Percentiles rank a stretch among this genome's conserved stretches.
phyloP scores from a whole-genome alignment of 2,888 invertebrate species.

The Druceiella hillmani region DNA sequence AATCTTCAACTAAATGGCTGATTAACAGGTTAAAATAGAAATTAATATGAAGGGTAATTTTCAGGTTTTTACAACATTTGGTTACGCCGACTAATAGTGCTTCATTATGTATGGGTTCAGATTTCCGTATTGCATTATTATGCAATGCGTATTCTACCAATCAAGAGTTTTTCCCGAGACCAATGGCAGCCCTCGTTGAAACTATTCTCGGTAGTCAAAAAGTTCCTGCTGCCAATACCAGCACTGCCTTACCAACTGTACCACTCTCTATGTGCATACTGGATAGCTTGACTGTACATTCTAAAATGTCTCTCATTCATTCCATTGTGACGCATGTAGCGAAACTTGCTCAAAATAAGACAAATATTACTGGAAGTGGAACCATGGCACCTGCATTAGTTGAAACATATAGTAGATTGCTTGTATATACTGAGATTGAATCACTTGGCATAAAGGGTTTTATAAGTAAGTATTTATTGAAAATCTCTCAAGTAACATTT shows the following conservation, averaged over 20 bases:
- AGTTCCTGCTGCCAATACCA: conserved; percentile 45
- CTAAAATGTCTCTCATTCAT: conserved; percentile 86
- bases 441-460: conserved; percentile 95
- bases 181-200: conserved; percentile 89
- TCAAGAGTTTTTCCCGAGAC: conserved; percentile 83
- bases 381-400: conserved; percentile 84
- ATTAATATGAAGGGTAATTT: too few species aligned
- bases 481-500: not conserved
- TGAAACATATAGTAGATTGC: conserved; percentile 87
- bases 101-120: conserved; percentile 70
- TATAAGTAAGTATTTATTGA: conserved; percentile 66
- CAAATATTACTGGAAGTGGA: conserved; percentile 59
- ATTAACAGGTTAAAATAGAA: too few species aligned
- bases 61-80: conserved; percentile 79
- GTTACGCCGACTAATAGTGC: conserved; percentile 67
- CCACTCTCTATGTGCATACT: conserved; percentile 89
- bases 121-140: conserved; percentile 85
- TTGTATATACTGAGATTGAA: conserved; percentile 96
- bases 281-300: conserved; percentile 91
- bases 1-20: too few species aligned
- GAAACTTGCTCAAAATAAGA: conserved; percentile 83
- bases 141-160: conserved; percentile 96
- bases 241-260: conserved; percentile 63
- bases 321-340: conserved; percentile 83
- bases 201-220: conserved; percentile 72